A percentile compares a stretch with the other conserved stretches of the same genome.
phyloP scores from a whole-genome alignment of 2,888 invertebrate species.

The Lacanobia wlatinum region DNA sequence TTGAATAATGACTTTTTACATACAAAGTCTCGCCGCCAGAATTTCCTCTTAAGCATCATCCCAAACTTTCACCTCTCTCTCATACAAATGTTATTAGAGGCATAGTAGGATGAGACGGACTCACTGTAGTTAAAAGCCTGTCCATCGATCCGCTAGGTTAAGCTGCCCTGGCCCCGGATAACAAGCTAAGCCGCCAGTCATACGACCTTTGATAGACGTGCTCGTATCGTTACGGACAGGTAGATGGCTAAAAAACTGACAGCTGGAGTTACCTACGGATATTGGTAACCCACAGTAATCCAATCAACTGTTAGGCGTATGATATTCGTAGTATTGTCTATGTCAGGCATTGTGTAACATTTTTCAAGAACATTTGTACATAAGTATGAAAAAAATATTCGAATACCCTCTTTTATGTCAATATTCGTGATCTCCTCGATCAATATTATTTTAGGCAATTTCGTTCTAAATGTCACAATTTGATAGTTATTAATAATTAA shows the following conservation, averaged over 20 bases:
- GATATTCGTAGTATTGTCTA: neutral
- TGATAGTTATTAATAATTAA: too few relatives aligned
- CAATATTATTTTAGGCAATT: too few relatives aligned
- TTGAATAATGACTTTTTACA: too few relatives aligned
- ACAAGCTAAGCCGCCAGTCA: constrained; percentile 45
- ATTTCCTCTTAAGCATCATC: neutral
- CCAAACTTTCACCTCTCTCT: neutral
- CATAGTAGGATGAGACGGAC: neutral
- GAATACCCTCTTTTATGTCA: neutral
- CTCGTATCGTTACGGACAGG: constrained; percentile 5
- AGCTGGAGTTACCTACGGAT: neutral
- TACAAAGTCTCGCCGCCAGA: too few relatives aligned
- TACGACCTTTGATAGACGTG: constrained; percentile 43
- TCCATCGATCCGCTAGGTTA: constrained; percentile 33
- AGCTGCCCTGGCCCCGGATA: constrained; percentile 39
- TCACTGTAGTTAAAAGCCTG: constrained; percentile 20
- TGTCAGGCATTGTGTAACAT: neutral
- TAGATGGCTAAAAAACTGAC: constrained; percentile 18
- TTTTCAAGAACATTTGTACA: neutral
- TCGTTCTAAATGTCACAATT: too few relatives aligned
- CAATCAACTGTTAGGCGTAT: neutral
- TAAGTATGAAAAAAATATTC: neutral
- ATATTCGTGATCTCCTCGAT: neutral
- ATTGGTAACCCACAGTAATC: neutral
- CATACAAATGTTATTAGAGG: neutral